Percentiles rank a stretch among this genome's conserved stretches.
These are phyloP conservation scores for Taenaris catops DNA, from an alignment of 2,888 invertebrate species.

Conservation along the genomic window DNA sequence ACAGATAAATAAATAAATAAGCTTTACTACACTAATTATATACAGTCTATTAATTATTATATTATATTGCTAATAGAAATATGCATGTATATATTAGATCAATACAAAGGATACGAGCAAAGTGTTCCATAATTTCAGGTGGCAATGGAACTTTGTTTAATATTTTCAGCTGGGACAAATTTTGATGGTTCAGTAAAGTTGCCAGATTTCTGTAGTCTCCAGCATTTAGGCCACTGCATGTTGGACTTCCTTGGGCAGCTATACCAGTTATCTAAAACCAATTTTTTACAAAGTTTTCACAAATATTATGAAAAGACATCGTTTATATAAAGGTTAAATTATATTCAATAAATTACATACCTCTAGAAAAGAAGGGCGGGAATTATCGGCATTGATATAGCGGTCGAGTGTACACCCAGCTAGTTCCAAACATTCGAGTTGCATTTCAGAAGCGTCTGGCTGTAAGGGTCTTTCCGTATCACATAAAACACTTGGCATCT, in stretches of 20 bases:
- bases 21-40: too few relatives aligned
- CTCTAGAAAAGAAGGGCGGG: constrained; percentile 86
- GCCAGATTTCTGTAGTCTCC: constrained; percentile 93
- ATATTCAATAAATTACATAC: constrained; percentile 36
- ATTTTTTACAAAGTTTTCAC: not conserved
- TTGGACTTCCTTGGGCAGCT: constrained; percentile 84
- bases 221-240: constrained; percentile 94
- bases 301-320: not conserved
- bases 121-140: constrained; percentile 96
- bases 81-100: not conserved
- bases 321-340: not conserved
- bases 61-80: not conserved
- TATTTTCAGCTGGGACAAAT: constrained; percentile 88
- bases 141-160: constrained; percentile 93
- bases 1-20: too few relatives aligned
- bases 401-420: constrained; percentile 91
- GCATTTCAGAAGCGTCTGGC: constrained; percentile 64
- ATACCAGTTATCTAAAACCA: constrained; percentile 82
- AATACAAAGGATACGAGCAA: constrained; percentile 89
- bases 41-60: too few relatives aligned
- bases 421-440: constrained; percentile 85
- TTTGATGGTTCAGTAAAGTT: constrained; percentile 83
- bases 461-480: constrained; percentile 46
- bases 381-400: constrained; percentile 84
- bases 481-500: constrained; percentile 64